Evolutionary conservation across 64 coral and sea anemone species (phyloP).

Genomic region (Pocillopora verrucosa): DNA sequence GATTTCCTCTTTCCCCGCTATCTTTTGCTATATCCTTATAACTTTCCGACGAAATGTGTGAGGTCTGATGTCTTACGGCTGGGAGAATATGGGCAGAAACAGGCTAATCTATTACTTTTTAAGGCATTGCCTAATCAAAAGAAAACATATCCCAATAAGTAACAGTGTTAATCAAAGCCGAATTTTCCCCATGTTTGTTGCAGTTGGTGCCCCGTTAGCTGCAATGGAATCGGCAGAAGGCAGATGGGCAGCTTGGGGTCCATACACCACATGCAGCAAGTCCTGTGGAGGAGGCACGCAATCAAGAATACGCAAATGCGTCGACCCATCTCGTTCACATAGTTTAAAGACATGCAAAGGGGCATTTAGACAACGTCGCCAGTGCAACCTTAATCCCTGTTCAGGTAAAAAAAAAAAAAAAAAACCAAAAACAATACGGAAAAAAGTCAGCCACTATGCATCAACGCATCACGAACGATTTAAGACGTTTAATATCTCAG

Average conservation of each 20-base stretch:
- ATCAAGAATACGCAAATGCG: slow-evolving; percentile 25
- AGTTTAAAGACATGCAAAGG: slow-evolving; percentile 19
- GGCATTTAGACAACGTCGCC: neutral
- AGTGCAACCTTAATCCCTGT: slow-evolving; percentile 15
- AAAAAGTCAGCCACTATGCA: too few relatives aligned
- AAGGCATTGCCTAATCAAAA: too few relatives aligned
- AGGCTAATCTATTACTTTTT: too few relatives aligned
- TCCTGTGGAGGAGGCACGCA: slow-evolving; percentile 25
- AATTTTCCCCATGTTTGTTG: neutral
- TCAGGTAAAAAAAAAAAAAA: slow-evolving; percentile 4
- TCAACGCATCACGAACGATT: too few relatives aligned
- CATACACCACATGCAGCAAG: slow-evolving; percentile 12
- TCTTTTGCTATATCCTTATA: too few relatives aligned
- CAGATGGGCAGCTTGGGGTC: slow-evolving; percentile 5
- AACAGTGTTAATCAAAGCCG: too few relatives aligned
- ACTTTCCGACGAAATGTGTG: too few relatives aligned
- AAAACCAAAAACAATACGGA: neutral
- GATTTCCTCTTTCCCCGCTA: too few relatives aligned
- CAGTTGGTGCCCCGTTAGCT: neutral
- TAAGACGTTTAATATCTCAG: too few relatives aligned
- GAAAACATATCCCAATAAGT: too few relatives aligned
- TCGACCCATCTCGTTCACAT: slow-evolving; percentile 11
- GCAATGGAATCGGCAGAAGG: neutral
- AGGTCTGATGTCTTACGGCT: too few relatives aligned
- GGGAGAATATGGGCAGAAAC: too few relatives aligned